Percentiles rank a stretch among this genome's conserved stretches.
phyloP scores from a whole-genome alignment of 2,113 vertebrate genomes.

The Silurus asotus region DNA sequence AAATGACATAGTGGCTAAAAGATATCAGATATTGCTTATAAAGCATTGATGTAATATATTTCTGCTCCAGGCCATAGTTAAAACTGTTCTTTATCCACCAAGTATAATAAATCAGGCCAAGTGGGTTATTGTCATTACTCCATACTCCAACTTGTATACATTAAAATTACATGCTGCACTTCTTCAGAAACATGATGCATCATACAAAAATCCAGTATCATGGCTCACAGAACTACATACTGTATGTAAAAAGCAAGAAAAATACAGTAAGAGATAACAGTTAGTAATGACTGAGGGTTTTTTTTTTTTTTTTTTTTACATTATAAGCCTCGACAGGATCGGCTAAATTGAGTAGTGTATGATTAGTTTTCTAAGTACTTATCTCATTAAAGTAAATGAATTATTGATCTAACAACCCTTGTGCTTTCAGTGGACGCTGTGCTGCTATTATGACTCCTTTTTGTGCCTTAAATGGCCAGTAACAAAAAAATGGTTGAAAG shows the following conservation, averaged over 20 bases:
- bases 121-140: background rate
- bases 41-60: constrained; percentile 26
- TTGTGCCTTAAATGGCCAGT: constrained; percentile 68
- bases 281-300: background rate
- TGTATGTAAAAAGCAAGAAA: background rate
- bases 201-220: background rate
- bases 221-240: background rate
- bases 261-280: background rate
- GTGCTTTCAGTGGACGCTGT: constrained; percentile 87
- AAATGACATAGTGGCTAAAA: constrained; percentile 1
- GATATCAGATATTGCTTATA: constrained; percentile 22
- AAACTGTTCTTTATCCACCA: background rate
- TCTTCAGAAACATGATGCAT: background rate
- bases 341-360: constrained; percentile 89
- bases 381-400: constrained; percentile 99
- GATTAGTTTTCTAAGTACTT: constrained; percentile 97
- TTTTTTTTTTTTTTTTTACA: constrained; percentile 67
- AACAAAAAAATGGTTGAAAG: constrained; percentile 63
- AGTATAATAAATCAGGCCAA: background rate
- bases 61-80: background rate
- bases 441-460: constrained; percentile 77
- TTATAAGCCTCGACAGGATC: constrained; percentile 78
- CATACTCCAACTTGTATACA: background rate
- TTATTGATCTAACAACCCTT: constrained; percentile 97
- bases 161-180: background rate